These are phyloP conservation scores for Nicator chloris DNA, from an alignment of 2,113 vertebrate genomes.

Conservation along the genomic window DNA sequence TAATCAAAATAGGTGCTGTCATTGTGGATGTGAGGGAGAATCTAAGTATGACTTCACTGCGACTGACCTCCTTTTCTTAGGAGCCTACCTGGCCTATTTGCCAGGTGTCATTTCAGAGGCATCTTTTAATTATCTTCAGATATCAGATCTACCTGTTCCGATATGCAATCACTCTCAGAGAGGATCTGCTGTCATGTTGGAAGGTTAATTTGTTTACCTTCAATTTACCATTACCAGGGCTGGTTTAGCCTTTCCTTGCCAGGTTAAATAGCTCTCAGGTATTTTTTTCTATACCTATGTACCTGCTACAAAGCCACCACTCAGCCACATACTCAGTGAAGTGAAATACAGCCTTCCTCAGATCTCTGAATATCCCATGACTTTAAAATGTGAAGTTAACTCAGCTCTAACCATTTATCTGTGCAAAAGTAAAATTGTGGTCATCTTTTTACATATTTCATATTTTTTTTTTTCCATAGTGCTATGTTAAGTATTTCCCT, in stretches of 20 bases:
- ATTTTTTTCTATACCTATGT: not conserved
- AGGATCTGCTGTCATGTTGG: not conserved
- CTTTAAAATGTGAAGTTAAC: not conserved
- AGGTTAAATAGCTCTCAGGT: not conserved
- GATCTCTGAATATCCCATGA: not conserved
- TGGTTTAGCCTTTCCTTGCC: not conserved
- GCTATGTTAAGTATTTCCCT: no score
- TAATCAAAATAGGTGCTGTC: not conserved
- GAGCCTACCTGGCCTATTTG: not conserved
- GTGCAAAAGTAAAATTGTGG: not conserved
- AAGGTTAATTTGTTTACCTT: not conserved
- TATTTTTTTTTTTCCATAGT: not conserved
- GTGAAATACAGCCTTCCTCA: not conserved
- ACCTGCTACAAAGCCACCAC: not conserved
- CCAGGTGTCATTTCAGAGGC: not conserved
- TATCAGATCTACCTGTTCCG: not conserved
- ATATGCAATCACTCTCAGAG: not conserved
- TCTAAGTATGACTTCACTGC: not conserved
- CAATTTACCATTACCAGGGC: not conserved
- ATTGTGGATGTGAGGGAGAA: not conserved
- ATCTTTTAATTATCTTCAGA: not conserved
- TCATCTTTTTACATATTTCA: not conserved
- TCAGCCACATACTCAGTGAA: fast-evolving
- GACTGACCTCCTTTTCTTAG: not conserved
- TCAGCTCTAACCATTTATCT: not conserved